Base-by-base conservation (phyloP, 2,797 vertebrate species). In the Alosa sapidissima region DNA sequence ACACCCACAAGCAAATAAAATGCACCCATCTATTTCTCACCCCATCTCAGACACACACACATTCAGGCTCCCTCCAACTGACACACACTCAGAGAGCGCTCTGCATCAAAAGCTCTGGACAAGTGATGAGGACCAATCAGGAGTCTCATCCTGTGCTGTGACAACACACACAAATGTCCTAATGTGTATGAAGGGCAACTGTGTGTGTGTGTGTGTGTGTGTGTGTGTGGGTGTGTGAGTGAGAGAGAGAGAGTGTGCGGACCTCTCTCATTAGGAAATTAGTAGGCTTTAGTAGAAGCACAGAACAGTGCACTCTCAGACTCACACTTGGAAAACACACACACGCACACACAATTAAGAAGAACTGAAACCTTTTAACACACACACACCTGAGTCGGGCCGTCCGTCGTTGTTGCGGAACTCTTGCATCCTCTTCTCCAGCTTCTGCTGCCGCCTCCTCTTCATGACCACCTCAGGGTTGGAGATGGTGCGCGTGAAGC, bases 391-490 rank as follows among this genome's bases (percentile, higher is more conserved):
- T 1, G 98, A 99, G 89, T 99, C 98, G 0, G 98, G 98, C 72
- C 98, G 93, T n/a, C 98, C 98, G 14, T 99, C 98, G 0, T 94
- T 96, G 90, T 97, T 98, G 85, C 97, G 97, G 62, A 99, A 99
- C 89, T 99, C 98, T 91, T 99, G 98, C 97, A 99, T 99, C 88
- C 98, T 95, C 89, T 97, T 97, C 91, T 99, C 98, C 68, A 99
- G 91, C 49, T 99, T 99, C 91, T 99, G 98, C 91, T 99, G 98
- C 58, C 98, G 91, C 41, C 98, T 93, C 24, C 98, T 95, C 92
- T 99, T 99, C 98, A 99, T 99, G 52, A 99, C 98, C 88, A 99
- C 98, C 91, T 99, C 98, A 0, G 98, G 98, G 90, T 99, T 99
- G 48, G 98, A 99, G 92, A 99, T 99, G 4, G 98, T 99, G 28